Conservation (phyloP, 2,888 invertebrate species). For the Apamea anceps region DNA sequence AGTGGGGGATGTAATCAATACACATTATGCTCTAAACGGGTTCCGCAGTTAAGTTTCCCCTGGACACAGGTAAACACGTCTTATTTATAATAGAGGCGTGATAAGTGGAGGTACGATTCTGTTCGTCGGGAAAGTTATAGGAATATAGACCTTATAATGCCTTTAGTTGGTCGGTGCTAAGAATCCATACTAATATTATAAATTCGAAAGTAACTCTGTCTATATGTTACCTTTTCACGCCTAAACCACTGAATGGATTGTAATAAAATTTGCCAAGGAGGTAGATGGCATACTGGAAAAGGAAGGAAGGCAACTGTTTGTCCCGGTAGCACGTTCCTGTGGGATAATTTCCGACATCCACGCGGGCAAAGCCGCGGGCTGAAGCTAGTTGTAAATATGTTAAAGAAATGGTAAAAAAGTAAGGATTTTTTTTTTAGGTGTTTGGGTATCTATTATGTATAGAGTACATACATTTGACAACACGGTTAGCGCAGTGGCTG, state of each 20-base stretch:
- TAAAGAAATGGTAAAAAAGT: neutral
- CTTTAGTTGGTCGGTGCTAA: neutral
- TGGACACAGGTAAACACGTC: slow-evolving; percentile 65
- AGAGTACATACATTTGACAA: neutral
- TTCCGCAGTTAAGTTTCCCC: slow-evolving; percentile 58
- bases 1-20: slow-evolving; percentile 63
- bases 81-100: slow-evolving; percentile 64
- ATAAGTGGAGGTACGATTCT: slow-evolving; percentile 64
- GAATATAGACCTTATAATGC: slow-evolving; percentile 1
- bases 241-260: neutral
- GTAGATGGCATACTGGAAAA: neutral
- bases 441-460: too few species aligned
- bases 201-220: neutral
- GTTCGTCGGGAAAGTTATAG: slow-evolving; percentile 67
- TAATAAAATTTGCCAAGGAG: neutral
- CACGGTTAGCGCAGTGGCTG: too few species aligned
- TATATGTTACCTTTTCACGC: neutral
- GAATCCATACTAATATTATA: neutral
- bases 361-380: neutral
- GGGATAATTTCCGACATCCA: neutral
- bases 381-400: neutral
- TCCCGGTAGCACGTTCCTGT: neutral
- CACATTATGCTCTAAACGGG: slow-evolving; percentile 64
- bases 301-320: neutral
- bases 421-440: neutral